Conservation (phyloP, 1,140 invertebrate genomes). For the Pentalonia nigronervosa region DNA sequence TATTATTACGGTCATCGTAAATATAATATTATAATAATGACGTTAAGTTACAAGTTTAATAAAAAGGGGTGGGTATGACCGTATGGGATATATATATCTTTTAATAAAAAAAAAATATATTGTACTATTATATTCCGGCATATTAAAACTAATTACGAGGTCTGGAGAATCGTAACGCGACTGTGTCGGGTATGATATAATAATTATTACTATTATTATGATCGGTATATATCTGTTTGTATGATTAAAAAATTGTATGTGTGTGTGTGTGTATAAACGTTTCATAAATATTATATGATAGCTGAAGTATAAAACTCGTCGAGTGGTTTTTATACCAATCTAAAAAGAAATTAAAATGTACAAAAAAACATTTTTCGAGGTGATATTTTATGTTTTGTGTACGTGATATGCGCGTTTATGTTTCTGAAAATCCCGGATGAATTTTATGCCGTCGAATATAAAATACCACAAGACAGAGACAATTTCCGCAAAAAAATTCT, state of each 20-base stretch:
- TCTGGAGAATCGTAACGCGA: background rate
- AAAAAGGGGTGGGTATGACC: background rate
- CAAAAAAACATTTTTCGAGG: background rate
- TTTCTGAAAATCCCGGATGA: background rate
- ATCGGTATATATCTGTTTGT: background rate
- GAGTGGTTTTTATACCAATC: constrained; percentile 4
- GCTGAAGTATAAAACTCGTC: background rate
- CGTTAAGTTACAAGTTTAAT: background rate
- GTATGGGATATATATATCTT: background rate
- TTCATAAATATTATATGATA: background rate
- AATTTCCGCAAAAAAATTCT: background rate
- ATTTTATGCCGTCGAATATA: background rate
- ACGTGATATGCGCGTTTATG: background rate
- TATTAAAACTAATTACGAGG: constrained; percentile 38
- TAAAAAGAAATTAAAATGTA: constrained; percentile 7
- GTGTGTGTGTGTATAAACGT: background rate
- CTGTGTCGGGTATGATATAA: background rate
- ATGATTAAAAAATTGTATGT: constrained; percentile 21
- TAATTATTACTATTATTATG: background rate
- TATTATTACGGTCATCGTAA: background rate
- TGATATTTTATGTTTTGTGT: background rate
- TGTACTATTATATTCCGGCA: background rate
- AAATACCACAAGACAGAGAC: background rate
- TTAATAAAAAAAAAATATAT: constrained; percentile 29
- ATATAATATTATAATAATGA: constrained; percentile 11